Evolutionary conservation across 2,888 invertebrate species (phyloP).

Genomic region (Leucophenga montana): DNA sequence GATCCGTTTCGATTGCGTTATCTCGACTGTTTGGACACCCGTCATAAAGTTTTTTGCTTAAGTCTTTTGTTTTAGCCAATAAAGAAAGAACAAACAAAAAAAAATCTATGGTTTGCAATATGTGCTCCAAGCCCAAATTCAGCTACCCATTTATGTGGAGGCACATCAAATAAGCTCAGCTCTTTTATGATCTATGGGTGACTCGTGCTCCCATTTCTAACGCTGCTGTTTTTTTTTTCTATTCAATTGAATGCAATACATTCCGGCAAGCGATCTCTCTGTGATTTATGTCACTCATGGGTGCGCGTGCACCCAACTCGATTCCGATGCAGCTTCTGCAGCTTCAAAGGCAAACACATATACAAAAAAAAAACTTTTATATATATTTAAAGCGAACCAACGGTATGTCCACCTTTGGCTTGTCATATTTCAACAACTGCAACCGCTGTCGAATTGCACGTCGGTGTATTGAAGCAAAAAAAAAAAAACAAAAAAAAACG

Average conservation of each 20-base stretch:
- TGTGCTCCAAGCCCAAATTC: not conserved
- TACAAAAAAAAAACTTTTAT: not conserved
- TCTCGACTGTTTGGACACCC: too few relatives aligned
- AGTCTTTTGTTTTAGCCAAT: slow-evolving; percentile 39
- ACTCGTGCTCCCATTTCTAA: slow-evolving; percentile 17
- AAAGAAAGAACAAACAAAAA: too few relatives aligned
- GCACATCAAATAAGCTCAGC: not conserved
- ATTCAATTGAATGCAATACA: not conserved
- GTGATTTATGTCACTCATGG: slow-evolving; percentile 21
- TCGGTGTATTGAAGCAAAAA: not conserved
- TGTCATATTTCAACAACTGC: slow-evolving; percentile 17
- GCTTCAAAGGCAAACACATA: not conserved
- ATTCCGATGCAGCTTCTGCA: not conserved
- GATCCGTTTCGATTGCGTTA: too few relatives aligned
- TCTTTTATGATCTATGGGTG: not conserved
- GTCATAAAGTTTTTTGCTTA: slow-evolving; percentile 34
- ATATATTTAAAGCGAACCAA: too few relatives aligned
- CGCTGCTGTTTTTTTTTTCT: not conserved
- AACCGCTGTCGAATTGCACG: not conserved
- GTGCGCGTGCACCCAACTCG: not conserved
- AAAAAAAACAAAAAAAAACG: not conserved
- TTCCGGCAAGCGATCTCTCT: not conserved
- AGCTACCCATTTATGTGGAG: not conserved
- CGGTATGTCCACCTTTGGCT: not conserved
- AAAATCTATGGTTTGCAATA: not conserved